Evolutionary conservation across 2,113 vertebrate genomes (phyloP), one percentile per base, ranked within the genome.

Genomic region (Myrmophylax atrothorax): DNA sequence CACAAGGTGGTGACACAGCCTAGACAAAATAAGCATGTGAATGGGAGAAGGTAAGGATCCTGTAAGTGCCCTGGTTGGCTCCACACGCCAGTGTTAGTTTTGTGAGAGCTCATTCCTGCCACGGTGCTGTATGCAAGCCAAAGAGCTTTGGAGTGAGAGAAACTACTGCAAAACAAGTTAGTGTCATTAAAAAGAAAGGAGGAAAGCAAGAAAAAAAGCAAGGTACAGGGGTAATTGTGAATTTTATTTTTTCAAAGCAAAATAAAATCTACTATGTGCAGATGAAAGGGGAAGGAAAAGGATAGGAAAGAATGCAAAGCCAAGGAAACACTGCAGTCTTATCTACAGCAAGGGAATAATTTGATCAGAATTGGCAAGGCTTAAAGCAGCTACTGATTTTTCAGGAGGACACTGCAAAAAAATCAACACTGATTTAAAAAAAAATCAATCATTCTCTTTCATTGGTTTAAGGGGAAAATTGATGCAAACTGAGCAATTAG

Each of bases 401-500:
- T 97, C 91, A 95, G 88, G 90, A 97, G 96, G 90, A 84, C 64
- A 91, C 90, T 93, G 88, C 81, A 95, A 94, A 83, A 95, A 96
- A 97, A 98, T 98, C 97, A 98, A 97, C 94, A 91, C 80, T 70
- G 23, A 80, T 60, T 35, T 59, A 75, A 79, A 79, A 66, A 52
- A 53, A 76, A 70, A 78, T 87, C 80, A 94, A 82, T 89, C 93
- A 85, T 60, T 78, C 62, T 85, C 66, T 89, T 91, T 80, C 68
- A 83, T 81, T 95, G 86, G 62, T 68, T 33, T 70, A 93, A 91
- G 78, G 90, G 89, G 55, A 68, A 91, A 84, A 89, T 26, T 64
- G 94, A 94, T 37, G 96, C 88, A 78, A 96, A 84, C 80, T 97
- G 91, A 96, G 97, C 97, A 98, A 97, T 98, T 95, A 94, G 92